Conservation (phyloP, 2,888 invertebrate species). For the Keiferia lycopersicella region DNA sequence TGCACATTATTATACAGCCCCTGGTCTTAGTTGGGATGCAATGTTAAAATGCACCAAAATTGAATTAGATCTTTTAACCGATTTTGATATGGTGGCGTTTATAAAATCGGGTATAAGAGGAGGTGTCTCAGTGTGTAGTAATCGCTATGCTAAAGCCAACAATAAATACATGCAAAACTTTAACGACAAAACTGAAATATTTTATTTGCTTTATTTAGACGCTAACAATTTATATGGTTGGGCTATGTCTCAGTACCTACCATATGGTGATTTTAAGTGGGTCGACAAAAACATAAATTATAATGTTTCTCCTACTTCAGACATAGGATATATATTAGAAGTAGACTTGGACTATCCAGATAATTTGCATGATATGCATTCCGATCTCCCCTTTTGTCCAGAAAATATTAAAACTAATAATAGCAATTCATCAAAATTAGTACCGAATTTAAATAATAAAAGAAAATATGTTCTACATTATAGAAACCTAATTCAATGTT, state of each 20-base stretch:
- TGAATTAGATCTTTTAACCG: slow-evolving; percentile 34
- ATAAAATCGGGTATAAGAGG: slow-evolving; percentile 36
- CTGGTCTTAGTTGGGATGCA: slow-evolving; percentile 41
- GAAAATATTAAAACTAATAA: slow-evolving; percentile 31
- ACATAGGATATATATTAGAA: slow-evolving; percentile 40
- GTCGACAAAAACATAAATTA: slow-evolving; percentile 32
- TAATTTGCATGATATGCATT: slow-evolving; percentile 40
- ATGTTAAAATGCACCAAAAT: slow-evolving; percentile 36
- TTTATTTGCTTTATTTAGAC: slow-evolving; percentile 46
- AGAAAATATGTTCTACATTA: slow-evolving; percentile 38
- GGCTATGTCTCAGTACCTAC: slow-evolving; percentile 47
- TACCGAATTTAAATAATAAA: slow-evolving; percentile 37
- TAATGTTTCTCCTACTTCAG: slow-evolving; percentile 29
- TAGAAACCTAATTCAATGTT: too few species aligned
- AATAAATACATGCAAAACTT: slow-evolving; percentile 42
- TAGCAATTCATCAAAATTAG: slow-evolving; percentile 26
- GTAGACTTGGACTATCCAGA: slow-evolving; percentile 43
- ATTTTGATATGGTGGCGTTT: slow-evolving; percentile 33
- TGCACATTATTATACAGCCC: slow-evolving; percentile 37
- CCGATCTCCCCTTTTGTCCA: slow-evolving; percentile 38
- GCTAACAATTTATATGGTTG: slow-evolving; percentile 51
- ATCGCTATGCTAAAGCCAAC: slow-evolving; percentile 45
- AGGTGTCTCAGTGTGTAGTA: slow-evolving; percentile 36
- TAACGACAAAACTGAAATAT: slow-evolving; percentile 34
- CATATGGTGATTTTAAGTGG: slow-evolving; percentile 44